Evolutionary conservation across 2,113 vertebrate genomes (phyloP).

Genomic region (Tychaedon coryphoeus): DNA sequence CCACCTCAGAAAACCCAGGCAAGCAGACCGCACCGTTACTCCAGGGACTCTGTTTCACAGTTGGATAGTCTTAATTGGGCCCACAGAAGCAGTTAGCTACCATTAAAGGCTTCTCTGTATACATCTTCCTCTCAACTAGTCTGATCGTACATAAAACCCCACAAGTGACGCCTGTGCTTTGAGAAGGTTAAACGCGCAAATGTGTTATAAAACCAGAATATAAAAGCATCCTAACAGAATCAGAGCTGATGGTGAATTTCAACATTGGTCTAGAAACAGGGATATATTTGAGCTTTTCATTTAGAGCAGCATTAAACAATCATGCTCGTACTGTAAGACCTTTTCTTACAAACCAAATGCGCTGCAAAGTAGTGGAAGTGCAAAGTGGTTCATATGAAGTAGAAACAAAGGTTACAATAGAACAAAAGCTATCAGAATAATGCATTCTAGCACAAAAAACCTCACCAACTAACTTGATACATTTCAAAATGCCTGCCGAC

Average conservation of each 20-base stretch:
- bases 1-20: not conserved
- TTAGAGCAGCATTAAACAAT: not conserved
- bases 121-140: constrained; percentile 36
- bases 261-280: not conserved
- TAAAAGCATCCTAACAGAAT: not conserved
- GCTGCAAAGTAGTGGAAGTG: not conserved
- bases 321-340: not conserved
- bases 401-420: not conserved
- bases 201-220: not conserved
- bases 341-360: not conserved
- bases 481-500: not conserved
- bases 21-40: not conserved
- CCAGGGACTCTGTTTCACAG: constrained; percentile 21
- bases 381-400: not conserved
- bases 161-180: not conserved
- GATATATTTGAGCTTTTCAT: not conserved
- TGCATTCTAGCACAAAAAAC: not conserved
- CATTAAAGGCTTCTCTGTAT: constrained; percentile 50
- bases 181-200: constrained; percentile 16
- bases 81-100: constrained; percentile 52
- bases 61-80: constrained; percentile 58
- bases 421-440: not conserved
- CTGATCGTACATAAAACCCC: not conserved
- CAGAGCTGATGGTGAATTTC: not conserved
- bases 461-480: not conserved